Percentiles rank a stretch among this genome's conserved stretches.
Conservation (phyloP, 2,888 invertebrate species). For the Muschampia plurimacula region DNA sequence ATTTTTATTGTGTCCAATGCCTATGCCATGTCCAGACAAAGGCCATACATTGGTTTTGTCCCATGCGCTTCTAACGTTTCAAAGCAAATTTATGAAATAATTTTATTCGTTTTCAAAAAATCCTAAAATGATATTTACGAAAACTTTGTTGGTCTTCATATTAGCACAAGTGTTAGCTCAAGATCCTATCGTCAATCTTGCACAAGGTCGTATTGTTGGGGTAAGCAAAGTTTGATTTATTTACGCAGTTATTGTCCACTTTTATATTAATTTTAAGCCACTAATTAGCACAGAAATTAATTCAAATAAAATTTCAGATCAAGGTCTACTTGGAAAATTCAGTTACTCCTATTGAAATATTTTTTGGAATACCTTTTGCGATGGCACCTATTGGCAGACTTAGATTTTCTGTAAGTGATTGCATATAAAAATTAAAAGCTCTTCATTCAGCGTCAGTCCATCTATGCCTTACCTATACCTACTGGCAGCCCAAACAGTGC, state of each 20-base stretch:
- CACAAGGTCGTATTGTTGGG: constrained; percentile 86
- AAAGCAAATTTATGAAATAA: constrained; percentile 10
- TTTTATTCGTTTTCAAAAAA: background rate
- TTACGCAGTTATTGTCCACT: background rate
- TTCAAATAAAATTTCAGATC: constrained; percentile 72
- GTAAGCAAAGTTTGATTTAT: constrained; percentile 60
- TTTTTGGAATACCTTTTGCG: constrained; percentile 93
- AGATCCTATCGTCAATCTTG: constrained; percentile 82
- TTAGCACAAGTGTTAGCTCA: constrained; percentile 58
- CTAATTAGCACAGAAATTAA: background rate
- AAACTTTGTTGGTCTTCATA: constrained; percentile 46
- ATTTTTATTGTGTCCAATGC: constrained; percentile 70
- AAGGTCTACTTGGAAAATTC: constrained; percentile 88
- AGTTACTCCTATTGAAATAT: constrained; percentile 88
- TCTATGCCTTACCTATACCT: no score
- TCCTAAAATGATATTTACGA: constrained; percentile 36
- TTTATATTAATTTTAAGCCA: constrained; percentile 45
- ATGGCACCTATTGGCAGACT: constrained; percentile 90
- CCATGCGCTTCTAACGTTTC: constrained; percentile 42
- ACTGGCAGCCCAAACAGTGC: no score
- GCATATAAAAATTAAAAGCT: no score
- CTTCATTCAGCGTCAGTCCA: no score
- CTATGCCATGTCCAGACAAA: constrained; percentile 45
- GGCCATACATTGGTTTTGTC: constrained; percentile 58
- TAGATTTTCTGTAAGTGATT: constrained; percentile 88